Conservation (phyloP, 2,888 invertebrate genomes). For the Timema podura region DNA sequence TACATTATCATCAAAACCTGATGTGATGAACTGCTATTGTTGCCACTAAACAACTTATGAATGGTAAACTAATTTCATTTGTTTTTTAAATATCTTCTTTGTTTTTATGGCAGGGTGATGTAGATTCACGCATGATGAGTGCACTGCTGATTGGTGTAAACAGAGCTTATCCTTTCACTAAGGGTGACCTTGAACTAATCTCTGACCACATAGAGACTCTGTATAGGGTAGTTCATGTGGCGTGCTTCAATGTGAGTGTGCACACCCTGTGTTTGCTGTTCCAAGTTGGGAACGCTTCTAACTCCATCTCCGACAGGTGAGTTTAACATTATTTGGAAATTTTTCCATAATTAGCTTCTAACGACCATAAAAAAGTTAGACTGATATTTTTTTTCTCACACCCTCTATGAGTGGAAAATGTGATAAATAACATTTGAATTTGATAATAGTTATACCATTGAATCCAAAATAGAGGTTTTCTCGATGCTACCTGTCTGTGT, state of each 20-base stretch:
- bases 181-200: slow-evolving; percentile 54
- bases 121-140: slow-evolving; percentile 79
- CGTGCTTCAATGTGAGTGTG: slow-evolving; percentile 64
- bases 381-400: too few relatives aligned
- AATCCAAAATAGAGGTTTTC: too few relatives aligned
- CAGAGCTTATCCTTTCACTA: slow-evolving; percentile 78
- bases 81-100: background rate
- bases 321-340: slow-evolving; percentile 20
- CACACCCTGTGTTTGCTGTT: slow-evolving; percentile 59
- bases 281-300: slow-evolving; percentile 56
- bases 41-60: too few relatives aligned
- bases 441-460: too few relatives aligned
- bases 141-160: slow-evolving; percentile 79
- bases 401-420: too few relatives aligned
- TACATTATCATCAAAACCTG: too few relatives aligned
- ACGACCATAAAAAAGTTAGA: too few relatives aligned
- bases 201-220: slow-evolving; percentile 67
- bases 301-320: slow-evolving; percentile 56
- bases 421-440: too few relatives aligned
- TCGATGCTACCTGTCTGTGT: too few relatives aligned
- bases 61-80: too few relatives aligned
- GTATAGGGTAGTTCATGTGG: slow-evolving; percentile 75
- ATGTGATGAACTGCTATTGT: too few relatives aligned
- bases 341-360: too few relatives aligned
- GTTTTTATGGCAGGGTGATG: slow-evolving; percentile 55